These are phyloP conservation scores for Malthinus flaveolus DNA, from an alignment of 2,888 invertebrate species.

Conservation along the genomic window DNA sequence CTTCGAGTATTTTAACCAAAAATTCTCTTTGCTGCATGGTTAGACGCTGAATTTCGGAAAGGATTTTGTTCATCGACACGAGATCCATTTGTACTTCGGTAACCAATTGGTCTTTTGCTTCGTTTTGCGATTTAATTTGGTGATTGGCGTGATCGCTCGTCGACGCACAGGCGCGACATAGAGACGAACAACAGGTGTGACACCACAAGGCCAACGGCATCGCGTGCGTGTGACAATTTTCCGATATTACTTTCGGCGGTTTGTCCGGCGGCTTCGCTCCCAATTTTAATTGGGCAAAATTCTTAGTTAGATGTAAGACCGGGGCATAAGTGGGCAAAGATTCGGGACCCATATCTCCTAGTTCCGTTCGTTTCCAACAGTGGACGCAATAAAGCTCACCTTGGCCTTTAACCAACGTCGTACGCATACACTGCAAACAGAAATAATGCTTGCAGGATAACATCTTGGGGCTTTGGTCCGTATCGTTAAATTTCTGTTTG, in stretches of 20 bases:
- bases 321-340: slow-evolving; percentile 70
- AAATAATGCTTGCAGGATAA: slow-evolving; percentile 78
- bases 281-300: slow-evolving; percentile 63
- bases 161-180: slow-evolving; percentile 70
- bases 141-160: slow-evolving; percentile 68
- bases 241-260: slow-evolving; percentile 54
- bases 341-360: slow-evolving; percentile 69
- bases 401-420: slow-evolving; percentile 67
- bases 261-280: slow-evolving; percentile 55
- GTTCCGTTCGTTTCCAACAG: slow-evolving; percentile 74
- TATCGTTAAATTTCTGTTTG: slow-evolving; percentile 74
- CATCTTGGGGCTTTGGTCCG: slow-evolving; percentile 72
- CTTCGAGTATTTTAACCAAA: slow-evolving; percentile 71
- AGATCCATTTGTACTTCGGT: slow-evolving; percentile 69
- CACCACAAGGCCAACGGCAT: slow-evolving; percentile 76
- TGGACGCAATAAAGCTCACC: slow-evolving; percentile 69
- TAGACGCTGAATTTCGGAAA: slow-evolving; percentile 71
- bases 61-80: slow-evolving; percentile 68
- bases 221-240: slow-evolving; percentile 72
- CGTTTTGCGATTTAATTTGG: slow-evolving; percentile 68
- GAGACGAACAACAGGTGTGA: slow-evolving; percentile 64
- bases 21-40: slow-evolving; percentile 73
- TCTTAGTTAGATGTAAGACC: slow-evolving; percentile 67
- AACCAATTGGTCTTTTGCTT: slow-evolving; percentile 69
- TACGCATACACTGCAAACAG: slow-evolving; percentile 74